These are phyloP conservation scores for Notoglanidium macrostoma DNA, from an alignment of 2,797 vertebrate genomes.

Conservation along the genomic window DNA sequence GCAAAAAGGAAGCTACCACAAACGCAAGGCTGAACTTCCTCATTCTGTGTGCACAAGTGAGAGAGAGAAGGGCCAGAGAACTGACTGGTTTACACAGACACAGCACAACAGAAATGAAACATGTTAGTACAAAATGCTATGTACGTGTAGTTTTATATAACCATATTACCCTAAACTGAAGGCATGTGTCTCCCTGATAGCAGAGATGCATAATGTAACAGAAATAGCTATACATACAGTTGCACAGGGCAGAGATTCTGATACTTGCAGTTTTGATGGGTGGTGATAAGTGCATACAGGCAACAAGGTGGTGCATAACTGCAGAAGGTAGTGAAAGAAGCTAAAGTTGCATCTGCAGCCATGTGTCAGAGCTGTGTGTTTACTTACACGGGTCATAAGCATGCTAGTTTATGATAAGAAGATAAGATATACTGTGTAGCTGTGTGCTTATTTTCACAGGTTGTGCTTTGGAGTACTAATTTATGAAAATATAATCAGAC, in stretches of 20 bases:
- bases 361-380: background rate
- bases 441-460: background rate
- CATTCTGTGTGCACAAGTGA: conserved; percentile 67
- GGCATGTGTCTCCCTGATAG: background rate
- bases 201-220: background rate
- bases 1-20: conserved; percentile 76
- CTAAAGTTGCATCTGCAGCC: background rate
- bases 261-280: background rate
- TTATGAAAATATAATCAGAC: background rate
- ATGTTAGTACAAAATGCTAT: background rate
- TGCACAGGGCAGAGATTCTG: conserved; percentile 17
- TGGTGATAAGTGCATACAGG: background rate
- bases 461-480: background rate
- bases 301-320: conserved; percentile 1
- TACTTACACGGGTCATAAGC: background rate
- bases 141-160: conserved; percentile 7
- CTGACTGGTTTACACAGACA: conserved; percentile 25
- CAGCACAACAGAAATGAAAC: conserved; percentile 32
- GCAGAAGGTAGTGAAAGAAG: conserved; percentile 24
- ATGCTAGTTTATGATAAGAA: background rate
- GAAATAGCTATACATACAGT: background rate
- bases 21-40: conserved; percentile 76
- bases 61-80: conserved; percentile 46
- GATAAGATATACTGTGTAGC: background rate
- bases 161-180: background rate